Evolutionary conservation across 2,113 vertebrate genomes (phyloP).

Genomic region (Heterotis niloticus): DNA sequence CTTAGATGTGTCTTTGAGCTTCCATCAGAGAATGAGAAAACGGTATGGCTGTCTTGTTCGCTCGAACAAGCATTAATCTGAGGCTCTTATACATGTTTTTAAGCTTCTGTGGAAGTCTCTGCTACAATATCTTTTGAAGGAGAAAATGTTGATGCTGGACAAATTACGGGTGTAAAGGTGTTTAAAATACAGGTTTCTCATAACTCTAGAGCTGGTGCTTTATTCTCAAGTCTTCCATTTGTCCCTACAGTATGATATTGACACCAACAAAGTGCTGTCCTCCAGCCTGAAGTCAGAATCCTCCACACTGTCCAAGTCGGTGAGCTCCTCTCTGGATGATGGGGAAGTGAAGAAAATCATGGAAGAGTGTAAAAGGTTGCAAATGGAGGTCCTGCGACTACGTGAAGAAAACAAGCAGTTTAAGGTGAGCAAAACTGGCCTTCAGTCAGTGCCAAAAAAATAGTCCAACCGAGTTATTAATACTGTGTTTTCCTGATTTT

Average conservation of each 20-base stretch:
- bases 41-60: slow-evolving; percentile 63
- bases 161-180: not conserved
- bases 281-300: slow-evolving; percentile 84
- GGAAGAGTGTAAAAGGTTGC: slow-evolving; percentile 90
- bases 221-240: slow-evolving; percentile 11
- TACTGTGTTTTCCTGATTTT: not conserved
- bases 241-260: slow-evolving; percentile 80
- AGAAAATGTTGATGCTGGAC: not conserved
- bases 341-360: slow-evolving; percentile 85
- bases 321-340: slow-evolving; percentile 82
- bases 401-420: slow-evolving; percentile 88
- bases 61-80: not conserved
- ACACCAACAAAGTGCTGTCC: slow-evolving; percentile 81
- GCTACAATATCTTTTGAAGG: not conserved
- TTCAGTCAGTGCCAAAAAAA: not conserved
- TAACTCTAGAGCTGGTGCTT: not conserved
- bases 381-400: slow-evolving; percentile 85
- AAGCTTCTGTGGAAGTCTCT: no score
- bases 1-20: slow-evolving; percentile 93
- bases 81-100: no score
- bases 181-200: not conserved
- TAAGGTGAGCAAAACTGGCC: slow-evolving; percentile 66
- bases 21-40: slow-evolving; percentile 88
- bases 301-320: slow-evolving; percentile 72
- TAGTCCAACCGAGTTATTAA: not conserved